A percentile compares a stretch with the other conserved stretches of the same genome.
phyloP scores from a whole-genome alignment of 2,888 invertebrate genomes.

The Diarsia mendica region DNA sequence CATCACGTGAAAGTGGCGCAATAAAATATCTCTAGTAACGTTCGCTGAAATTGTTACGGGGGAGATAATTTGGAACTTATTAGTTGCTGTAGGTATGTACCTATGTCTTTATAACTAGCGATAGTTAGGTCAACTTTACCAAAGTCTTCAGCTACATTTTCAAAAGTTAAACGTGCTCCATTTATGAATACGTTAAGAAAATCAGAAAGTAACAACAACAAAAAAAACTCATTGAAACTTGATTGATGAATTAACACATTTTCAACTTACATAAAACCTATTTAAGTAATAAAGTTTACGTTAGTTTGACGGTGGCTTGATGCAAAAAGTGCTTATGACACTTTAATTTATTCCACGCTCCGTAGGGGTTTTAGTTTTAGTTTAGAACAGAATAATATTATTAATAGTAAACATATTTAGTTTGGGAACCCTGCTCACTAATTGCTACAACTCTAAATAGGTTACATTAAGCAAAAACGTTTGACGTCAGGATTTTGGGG shows the following conservation, averaged over 20 bases:
- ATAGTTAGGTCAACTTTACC: constrained; percentile 10
- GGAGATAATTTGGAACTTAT: not conserved
- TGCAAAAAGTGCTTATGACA: constrained; percentile 38
- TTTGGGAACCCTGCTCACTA: constrained; percentile 33
- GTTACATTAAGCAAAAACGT: constrained; percentile 39
- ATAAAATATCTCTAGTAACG: not conserved
- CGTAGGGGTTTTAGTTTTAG: constrained; percentile 22
- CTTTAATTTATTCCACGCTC: constrained; percentile 40
- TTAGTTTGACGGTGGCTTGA: constrained; percentile 40
- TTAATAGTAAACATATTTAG: constrained; percentile 17
- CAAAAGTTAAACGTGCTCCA: constrained; percentile 1
- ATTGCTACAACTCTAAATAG: constrained; percentile 30
- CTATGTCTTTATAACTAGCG: constrained; percentile 20
- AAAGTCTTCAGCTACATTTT: not conserved
- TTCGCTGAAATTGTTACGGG: not conserved
- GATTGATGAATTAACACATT: constrained; percentile 30
- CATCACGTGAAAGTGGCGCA: not conserved
- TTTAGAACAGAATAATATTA: constrained; percentile 27
- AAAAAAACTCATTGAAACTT: constrained; percentile 16
- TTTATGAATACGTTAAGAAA: not conserved
- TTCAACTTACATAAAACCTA: constrained; percentile 15
- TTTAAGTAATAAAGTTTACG: constrained; percentile 23
- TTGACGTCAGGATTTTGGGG: constrained; percentile 31
- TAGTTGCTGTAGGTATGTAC: not conserved
- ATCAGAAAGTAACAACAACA: constrained; percentile 21